phyloP scores from a whole-genome alignment of 2,888 invertebrate genomes.

The Drosophila siamana region DNA sequence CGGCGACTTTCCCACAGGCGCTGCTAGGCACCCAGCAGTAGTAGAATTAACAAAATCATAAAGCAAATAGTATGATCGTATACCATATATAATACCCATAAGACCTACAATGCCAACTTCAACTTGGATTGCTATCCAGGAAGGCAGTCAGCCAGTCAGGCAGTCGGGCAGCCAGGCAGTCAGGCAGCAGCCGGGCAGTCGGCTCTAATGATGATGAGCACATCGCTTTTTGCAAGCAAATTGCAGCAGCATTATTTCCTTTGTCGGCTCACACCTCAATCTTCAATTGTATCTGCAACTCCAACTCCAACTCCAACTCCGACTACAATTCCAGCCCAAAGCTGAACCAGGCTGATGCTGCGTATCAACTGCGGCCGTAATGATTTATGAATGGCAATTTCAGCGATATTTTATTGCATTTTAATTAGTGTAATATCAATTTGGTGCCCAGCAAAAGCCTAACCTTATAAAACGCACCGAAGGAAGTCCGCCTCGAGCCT shows the following conservation, averaged over 20 bases:
- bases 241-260: constrained; percentile 78
- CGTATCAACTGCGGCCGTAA: constrained; percentile 59
- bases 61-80: constrained; percentile 70
- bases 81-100: constrained; percentile 33
- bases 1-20: constrained; percentile 56
- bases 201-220: constrained; percentile 79
- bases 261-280: constrained; percentile 79
- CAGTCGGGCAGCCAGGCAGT: constrained; percentile 11
- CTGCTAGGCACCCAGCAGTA: constrained; percentile 21
- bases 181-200: constrained; percentile 20
- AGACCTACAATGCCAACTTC: constrained; percentile 26
- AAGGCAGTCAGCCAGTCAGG: neutral
- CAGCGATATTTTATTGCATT: constrained; percentile 82
- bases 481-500: constrained; percentile 6
- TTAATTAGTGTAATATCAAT: constrained; percentile 85
- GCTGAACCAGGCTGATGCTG: constrained; percentile 40
- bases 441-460: constrained; percentile 60
- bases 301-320: constrained; percentile 18
- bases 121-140: too few relatives aligned
- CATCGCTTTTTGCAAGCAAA: constrained; percentile 81
- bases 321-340: constrained; percentile 15
- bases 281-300: constrained; percentile 53
- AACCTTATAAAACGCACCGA: constrained; percentile 21
- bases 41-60: constrained; percentile 78
- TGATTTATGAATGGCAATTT: constrained; percentile 79